phyloP scores from a whole-genome alignment of 1,140 invertebrate species.

The Pseudomyrmex concolor region DNA sequence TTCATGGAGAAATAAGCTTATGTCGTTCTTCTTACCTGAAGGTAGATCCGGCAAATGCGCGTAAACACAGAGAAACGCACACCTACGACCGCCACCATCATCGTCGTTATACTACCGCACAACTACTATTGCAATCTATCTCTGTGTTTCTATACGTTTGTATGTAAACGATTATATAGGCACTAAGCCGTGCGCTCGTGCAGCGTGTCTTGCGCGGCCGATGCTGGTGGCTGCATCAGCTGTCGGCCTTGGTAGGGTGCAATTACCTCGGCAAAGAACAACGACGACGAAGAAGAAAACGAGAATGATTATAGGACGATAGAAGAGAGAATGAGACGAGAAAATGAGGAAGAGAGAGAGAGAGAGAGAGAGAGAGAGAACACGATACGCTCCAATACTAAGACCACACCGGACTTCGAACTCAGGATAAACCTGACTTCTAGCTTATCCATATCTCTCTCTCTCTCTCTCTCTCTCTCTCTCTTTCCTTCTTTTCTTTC shows the following conservation, averaged over 20 bases:
- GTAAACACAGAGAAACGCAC: slow-evolving; percentile 39
- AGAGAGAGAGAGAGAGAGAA: slow-evolving; percentile 36
- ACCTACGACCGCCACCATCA: slow-evolving; percentile 14
- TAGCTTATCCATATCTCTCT: slow-evolving; percentile 41
- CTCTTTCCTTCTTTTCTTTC: slow-evolving; percentile 23
- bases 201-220: slow-evolving; percentile 55
- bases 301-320: slow-evolving; percentile 45
- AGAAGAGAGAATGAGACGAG: slow-evolving; percentile 15
- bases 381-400: slow-evolving; percentile 42
- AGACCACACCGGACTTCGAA: slow-evolving; percentile 66
- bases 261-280: slow-evolving; percentile 83
- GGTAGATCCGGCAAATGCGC: slow-evolving; percentile 56
- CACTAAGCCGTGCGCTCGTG: too few relatives aligned
- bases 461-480: slow-evolving; percentile 29
- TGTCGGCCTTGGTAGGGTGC: slow-evolving; percentile 85
- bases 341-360: slow-evolving; percentile 40
- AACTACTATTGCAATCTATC: slow-evolving; percentile 28
- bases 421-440: slow-evolving; percentile 69
- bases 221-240: slow-evolving; percentile 83
- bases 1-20: slow-evolving; percentile 9
- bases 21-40: slow-evolving; percentile 60
- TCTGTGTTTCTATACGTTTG: slow-evolving; percentile 27
- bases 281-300: slow-evolving; percentile 73
- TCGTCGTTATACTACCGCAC: neutral
- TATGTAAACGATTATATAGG: slow-evolving; percentile 37